Conservation (phyloP, 2,888 invertebrate species). For the Oscheius sp. region DNA sequence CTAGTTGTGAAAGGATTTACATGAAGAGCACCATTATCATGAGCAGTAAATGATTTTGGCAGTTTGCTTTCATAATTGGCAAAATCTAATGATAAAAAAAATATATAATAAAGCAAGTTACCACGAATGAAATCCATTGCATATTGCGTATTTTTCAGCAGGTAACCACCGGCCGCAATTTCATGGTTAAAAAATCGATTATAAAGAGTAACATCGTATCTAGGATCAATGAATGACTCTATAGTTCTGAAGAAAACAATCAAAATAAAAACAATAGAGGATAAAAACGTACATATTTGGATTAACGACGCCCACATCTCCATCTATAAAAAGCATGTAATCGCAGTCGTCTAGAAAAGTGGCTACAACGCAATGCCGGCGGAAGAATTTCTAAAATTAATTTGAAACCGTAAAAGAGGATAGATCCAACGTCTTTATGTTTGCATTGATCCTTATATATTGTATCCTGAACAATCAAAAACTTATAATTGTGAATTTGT, state of each 20-base stretch:
- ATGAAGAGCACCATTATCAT: slow-evolving; percentile 51
- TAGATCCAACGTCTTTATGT: neutral
- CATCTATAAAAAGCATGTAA: slow-evolving; percentile 39
- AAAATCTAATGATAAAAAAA: slow-evolving; percentile 6
- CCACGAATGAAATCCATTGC: slow-evolving; percentile 34
- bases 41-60: slow-evolving; percentile 41
- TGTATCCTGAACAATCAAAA: neutral
- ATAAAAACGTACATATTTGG: slow-evolving; percentile 36
- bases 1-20: neutral
- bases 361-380: slow-evolving; percentile 43
- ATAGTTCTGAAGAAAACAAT: slow-evolving; percentile 32
- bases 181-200: slow-evolving; percentile 45
- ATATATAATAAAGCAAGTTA: neutral
- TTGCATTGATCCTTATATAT: neutral
- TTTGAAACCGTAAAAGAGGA: neutral
- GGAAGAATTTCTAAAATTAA: slow-evolving; percentile 41
- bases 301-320: slow-evolving; percentile 43
- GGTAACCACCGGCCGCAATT: slow-evolving; percentile 37
- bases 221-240: slow-evolving; percentile 36
- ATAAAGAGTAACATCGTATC: slow-evolving; percentile 38
- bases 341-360: slow-evolving; percentile 31
- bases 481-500: neutral
- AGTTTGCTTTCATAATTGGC: slow-evolving; percentile 40
- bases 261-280: neutral
- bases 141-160: slow-evolving; percentile 37